Conservation (phyloP, 2,113 vertebrate genomes). For the Andinoacara biseriatus region DNA sequence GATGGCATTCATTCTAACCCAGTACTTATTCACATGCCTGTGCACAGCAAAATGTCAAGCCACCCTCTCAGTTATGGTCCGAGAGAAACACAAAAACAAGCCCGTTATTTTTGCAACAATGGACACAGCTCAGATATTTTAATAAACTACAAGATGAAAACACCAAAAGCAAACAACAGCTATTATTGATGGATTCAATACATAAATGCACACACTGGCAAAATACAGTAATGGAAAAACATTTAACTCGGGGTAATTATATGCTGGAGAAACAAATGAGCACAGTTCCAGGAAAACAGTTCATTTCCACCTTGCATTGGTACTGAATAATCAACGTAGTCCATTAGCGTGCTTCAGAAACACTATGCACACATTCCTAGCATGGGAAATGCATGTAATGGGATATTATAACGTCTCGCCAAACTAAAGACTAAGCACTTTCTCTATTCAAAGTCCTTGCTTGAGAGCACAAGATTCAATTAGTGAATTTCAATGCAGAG, state of each 20-base stretch:
- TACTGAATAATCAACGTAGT: conserved; percentile 41
- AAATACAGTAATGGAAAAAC: conserved; percentile 21
- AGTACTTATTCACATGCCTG: conserved; percentile 50
- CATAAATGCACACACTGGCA: conserved; percentile 8
- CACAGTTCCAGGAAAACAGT: conserved; percentile 25
- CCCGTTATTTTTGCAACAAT: conserved; percentile 23
- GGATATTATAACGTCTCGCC: conserved; percentile 47
- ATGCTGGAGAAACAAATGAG: conserved; percentile 35
- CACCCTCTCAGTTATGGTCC: conserved; percentile 34
- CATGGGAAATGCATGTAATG: conserved; percentile 48
- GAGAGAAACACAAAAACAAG: conserved; percentile 10
- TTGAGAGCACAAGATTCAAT: conserved; percentile 63
- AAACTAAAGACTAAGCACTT: conserved; percentile 61
- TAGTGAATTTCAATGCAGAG: conserved; percentile 58
- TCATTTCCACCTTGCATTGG: conserved; percentile 44
- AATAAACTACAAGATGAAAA: conserved; percentile 27
- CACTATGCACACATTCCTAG: conserved; percentile 18
- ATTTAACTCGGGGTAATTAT: conserved; percentile 22
- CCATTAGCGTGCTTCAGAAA: conserved; percentile 45
- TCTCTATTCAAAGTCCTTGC: conserved; percentile 45
- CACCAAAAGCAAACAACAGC: not conserved
- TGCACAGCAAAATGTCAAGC: conserved; percentile 50
- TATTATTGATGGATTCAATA: conserved; percentile 11
- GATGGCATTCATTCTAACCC: conserved; percentile 49
- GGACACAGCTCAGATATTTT: conserved; percentile 5